Percentiles rank a stretch among this genome's conserved stretches.
Conservation (phyloP, 2,888 invertebrate genomes). For the Unio delphinus region DNA sequence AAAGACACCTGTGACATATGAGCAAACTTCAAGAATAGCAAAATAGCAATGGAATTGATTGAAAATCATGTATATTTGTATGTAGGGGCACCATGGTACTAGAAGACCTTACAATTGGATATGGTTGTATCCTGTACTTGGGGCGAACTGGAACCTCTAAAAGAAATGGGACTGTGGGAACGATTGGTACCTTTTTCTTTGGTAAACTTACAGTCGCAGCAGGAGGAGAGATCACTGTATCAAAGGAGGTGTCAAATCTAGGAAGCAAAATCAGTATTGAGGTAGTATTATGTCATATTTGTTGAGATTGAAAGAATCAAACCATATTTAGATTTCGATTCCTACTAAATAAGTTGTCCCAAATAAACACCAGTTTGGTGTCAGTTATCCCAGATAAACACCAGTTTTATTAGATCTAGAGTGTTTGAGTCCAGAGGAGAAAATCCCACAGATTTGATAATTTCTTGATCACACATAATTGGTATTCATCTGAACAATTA, state of each 20-base stretch:
- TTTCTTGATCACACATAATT: no score
- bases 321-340: no score
- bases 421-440: no score
- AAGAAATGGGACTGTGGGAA: slow-evolving; percentile 15
- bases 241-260: slow-evolving; percentile 30
- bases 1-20: no score
- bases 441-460: no score
- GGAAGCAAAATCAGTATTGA: slow-evolving; percentile 32
- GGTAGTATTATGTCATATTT: slow-evolving; percentile 14
- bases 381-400: no score
- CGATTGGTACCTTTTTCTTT: slow-evolving; percentile 35
- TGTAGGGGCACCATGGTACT: slow-evolving; percentile 52
- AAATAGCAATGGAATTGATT: slow-evolving; percentile 8
- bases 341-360: no score
- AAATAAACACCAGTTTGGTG: no score
- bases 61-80: slow-evolving; percentile 1
- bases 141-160: slow-evolving; percentile 37
- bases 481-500: no score
- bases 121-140: slow-evolving; percentile 44
- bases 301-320: not conserved
- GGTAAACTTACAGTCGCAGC: slow-evolving; percentile 41
- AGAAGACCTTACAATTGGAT: slow-evolving; percentile 46
- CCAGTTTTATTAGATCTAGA: no score
- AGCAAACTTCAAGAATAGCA: not conserved
- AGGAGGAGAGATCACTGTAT: slow-evolving; percentile 51